Evolutionary conservation across 2,113 vertebrate species (phyloP), one percentile per base, ranked within the genome.

Genomic region (Colistium nudipinnis): DNA sequence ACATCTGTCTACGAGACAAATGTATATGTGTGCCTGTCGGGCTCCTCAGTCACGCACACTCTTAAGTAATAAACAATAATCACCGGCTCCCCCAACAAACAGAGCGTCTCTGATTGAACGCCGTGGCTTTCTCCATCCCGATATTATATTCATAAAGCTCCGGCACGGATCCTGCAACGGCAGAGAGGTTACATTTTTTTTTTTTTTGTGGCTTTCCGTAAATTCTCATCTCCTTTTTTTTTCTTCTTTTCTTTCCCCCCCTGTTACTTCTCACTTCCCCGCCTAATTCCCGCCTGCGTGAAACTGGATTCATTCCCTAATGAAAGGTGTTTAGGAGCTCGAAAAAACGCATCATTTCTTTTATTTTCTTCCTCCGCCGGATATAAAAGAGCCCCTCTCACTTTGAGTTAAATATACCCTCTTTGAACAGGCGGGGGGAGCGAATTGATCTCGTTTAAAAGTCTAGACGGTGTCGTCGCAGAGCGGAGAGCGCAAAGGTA

Each of bases 31-130:
- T n/a, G n/a, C n/a, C n/a, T n/a, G n/a, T n/a, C n/a, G n/a, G n/a
- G n/a, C n/a, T n/a, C n/a, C n/a, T n/a, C n/a, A n/a, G n/a, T n/a
- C n/a, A n/a, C n/a, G n/a, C n/a, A n/a, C n/a, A n/a, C n/a, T n/a
- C n/a, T n/a, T n/a, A n/a, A 66, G 86, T 79, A 86, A 91, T 93
- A 91, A 93, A 93, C 88, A 90, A 91, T 88, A 85, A 92, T 91
- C 82, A 87, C 84, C 61, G 43, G 68, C 69, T 87, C 80, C 33
- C 48, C 62, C 78, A 75, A 74, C 76, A 76, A 86, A 83, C 67
- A 81, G 73, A 84, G 71, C 56, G 14, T 65, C 60, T 62, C 31
- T 57, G 36, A 56, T 47, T 70, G 66, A 74, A 81, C 11, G 43
- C 66, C 56, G 28, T 19, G 30, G 59, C 70, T 78, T 72, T 71